These are phyloP conservation scores for Paralichthys olivaceus DNA, from an alignment of 2,113 vertebrate species.

Conservation along the genomic window DNA sequence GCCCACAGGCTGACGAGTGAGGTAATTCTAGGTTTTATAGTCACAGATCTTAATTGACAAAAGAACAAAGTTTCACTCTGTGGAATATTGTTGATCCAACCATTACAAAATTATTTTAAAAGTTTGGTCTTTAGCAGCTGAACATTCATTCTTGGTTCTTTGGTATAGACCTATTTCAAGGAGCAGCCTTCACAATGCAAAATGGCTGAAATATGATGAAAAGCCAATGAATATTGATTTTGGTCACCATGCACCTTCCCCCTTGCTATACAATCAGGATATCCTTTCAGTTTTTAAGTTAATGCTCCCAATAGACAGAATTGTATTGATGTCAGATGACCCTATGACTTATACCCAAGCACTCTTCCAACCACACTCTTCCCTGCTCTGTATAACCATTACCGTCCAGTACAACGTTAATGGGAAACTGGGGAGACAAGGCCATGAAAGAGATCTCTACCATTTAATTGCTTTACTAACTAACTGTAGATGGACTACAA, in stretches of 20 bases:
- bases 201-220: neutral
- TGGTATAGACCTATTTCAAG: neutral
- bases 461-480: no score
- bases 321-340: constrained; percentile 18
- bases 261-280: neutral
- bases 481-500: no score
- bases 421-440: neutral
- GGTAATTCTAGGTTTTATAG: constrained; percentile 19
- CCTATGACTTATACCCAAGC: neutral
- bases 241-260: neutral
- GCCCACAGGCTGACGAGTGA: constrained; percentile 12
- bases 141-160: neutral
- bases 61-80: neutral
- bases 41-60: constrained; percentile 11
- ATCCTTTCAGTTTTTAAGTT: constrained; percentile 10
- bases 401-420: neutral
- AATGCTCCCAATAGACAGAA: constrained; percentile 2
- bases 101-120: neutral
- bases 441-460: no score
- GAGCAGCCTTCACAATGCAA: neutral
- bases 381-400: neutral
- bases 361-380: neutral
- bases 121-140: no score
- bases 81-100: neutral
- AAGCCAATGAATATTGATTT: constrained; percentile 31